Percentiles rank a stretch among this genome's conserved stretches.
Conservation (phyloP, 2,113 vertebrate species). For the Chloropsis hardwickii region DNA sequence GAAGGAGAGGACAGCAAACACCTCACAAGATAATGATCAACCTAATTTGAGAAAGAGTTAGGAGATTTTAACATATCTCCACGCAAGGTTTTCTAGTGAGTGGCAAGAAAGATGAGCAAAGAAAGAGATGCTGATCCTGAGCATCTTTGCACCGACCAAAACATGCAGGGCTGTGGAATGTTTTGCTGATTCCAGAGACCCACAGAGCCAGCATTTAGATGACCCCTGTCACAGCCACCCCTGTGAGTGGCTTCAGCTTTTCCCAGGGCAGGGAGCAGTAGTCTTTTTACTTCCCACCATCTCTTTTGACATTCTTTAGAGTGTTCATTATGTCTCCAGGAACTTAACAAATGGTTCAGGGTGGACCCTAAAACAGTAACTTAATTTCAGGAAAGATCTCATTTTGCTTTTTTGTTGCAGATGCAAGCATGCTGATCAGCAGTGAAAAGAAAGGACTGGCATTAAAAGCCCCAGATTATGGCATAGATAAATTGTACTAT, state of each 20-base stretch:
- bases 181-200: background rate
- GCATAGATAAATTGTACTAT: constrained; percentile 50
- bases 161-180: background rate
- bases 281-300: background rate
- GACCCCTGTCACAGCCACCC: background rate
- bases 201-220: background rate
- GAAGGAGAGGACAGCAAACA: background rate
- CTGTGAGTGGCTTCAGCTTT: background rate
- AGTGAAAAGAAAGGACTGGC: constrained; percentile 33
- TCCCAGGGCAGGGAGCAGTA: background rate
- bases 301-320: background rate
- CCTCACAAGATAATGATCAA: background rate
- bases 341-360: background rate
- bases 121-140: background rate
- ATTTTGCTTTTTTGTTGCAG: constrained; percentile 6
- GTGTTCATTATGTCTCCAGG: background rate
- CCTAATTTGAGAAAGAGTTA: background rate
- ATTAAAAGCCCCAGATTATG: constrained; percentile 30
- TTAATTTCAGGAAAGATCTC: background rate
- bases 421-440: background rate
- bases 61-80: background rate
- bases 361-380: background rate
- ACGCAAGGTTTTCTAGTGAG: background rate
- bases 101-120: background rate
- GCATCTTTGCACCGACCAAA: background rate